Evolutionary conservation across 2,797 vertebrate genomes (phyloP).

Genomic region (Thunnus albacares): DNA sequence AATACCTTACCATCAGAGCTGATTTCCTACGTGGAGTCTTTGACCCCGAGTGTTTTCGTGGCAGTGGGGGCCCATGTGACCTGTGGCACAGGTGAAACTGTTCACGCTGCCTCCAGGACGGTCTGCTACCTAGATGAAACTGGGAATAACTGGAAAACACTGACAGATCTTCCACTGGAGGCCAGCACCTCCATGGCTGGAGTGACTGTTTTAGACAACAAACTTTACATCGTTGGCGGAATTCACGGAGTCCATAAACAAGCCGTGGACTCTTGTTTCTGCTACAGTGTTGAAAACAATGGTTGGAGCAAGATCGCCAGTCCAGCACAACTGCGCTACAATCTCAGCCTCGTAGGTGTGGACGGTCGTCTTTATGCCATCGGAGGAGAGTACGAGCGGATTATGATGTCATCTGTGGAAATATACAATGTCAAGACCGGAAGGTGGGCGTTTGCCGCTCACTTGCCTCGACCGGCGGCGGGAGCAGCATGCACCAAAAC

Average conservation of each 20-base stretch:
- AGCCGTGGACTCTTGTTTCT: conserved; percentile 91
- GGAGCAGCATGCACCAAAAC: conserved; percentile 88
- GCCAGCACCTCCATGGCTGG: conserved; percentile 95
- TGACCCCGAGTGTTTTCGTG: conserved; percentile 89
- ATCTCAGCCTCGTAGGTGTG: conserved; percentile 88
- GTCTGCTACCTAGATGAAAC: conserved; percentile 94
- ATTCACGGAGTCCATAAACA: conserved; percentile 90
- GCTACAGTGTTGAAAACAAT: conserved; percentile 85
- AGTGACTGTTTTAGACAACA: conserved; percentile 92
- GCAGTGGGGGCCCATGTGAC: conserved; percentile 83
- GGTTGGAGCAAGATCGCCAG: conserved; percentile 88
- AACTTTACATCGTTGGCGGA: conserved; percentile 93
- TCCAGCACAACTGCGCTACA: conserved; percentile 91
- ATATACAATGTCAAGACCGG: conserved; percentile 82
- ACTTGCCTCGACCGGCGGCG: conserved; percentile 88
- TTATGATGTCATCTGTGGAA: conserved; percentile 90
- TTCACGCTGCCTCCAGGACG: conserved; percentile 83
- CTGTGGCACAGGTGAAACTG: conserved; percentile 43
- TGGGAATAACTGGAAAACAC: conserved; percentile 88
- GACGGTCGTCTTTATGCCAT: conserved; percentile 90
- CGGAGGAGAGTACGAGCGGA: conserved; percentile 90
- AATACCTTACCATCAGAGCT: conserved; percentile 86
- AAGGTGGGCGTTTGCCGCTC: conserved; percentile 88
- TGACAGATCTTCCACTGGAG: conserved; percentile 90
- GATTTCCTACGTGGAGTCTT: conserved; percentile 87